Conservation (phyloP, 1,140 invertebrate genomes). For the Glossosoma conforme region DNA sequence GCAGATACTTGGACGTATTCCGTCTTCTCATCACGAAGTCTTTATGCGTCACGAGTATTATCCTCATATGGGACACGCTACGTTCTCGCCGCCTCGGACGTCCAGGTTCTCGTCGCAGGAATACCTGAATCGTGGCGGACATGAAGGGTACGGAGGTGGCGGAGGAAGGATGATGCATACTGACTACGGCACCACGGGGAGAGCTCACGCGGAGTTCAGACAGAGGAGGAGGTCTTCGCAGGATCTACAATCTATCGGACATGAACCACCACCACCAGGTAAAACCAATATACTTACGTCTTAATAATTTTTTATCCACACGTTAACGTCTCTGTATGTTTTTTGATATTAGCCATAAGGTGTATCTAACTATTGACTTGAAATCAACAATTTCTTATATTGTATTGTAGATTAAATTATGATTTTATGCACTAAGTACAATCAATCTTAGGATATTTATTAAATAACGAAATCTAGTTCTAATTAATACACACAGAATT, state of each 20-base stretch:
- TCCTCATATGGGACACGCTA: constrained; percentile 38
- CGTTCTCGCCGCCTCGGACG: constrained; percentile 42
- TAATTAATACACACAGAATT: too few relatives aligned
- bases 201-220: constrained; percentile 34
- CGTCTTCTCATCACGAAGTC: constrained; percentile 41
- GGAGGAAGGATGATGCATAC: constrained; percentile 32
- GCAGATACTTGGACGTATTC: constrained; percentile 38
- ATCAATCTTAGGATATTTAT: too few relatives aligned
- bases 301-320: too few relatives aligned
- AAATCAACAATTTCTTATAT: too few relatives aligned
- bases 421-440: too few relatives aligned
- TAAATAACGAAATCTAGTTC: too few relatives aligned
- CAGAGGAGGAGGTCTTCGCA: constrained; percentile 46
- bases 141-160: constrained; percentile 21
- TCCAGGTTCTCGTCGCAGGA: constrained; percentile 49
- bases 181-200: constrained; percentile 39
- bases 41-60: constrained; percentile 47
- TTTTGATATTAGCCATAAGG: too few relatives aligned
- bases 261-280: constrained; percentile 44
- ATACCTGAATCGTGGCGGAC: constrained; percentile 43
- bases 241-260: constrained; percentile 45
- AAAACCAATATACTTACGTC: constrained; percentile 16
- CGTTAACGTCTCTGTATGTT: too few relatives aligned
- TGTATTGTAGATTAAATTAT: too few relatives aligned
- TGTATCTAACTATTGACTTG: too few relatives aligned